Base-by-base conservation (phyloP, 2,113 vertebrate genomes). In the Anoura caudifer region DNA sequence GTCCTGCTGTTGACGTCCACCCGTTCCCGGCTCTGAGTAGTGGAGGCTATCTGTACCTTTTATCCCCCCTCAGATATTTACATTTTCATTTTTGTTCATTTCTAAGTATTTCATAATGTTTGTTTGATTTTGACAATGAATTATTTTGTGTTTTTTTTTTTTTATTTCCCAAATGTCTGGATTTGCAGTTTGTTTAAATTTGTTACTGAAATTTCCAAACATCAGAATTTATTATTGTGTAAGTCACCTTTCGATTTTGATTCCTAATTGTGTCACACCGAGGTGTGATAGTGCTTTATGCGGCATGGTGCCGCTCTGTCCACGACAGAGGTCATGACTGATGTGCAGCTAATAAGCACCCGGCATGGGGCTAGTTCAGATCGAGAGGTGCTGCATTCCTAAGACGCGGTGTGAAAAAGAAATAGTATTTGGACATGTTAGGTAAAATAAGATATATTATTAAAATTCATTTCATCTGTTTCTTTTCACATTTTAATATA, bases 371-470 rank as follows among this genome's bases (percentile, higher is more conserved):
- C 43, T 28, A 8, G 28, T 67, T 43, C 14, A 54, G 31, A 77
- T 20, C 14, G 33, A 79, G 19, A 61, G 54, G 38, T 12, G 9
- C 36, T 70, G 0, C 31, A 22, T 87, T 63, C 91, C 82, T 75
- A 72, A 90, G 56, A 90, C 17, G 45, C 38, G 28, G 33, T 56
- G 15, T 61, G n/a, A 76, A 67, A 76, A 87, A 59, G 24, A 75
- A 87, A 31, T 87, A 82, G 14, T 77, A 81, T 87, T 69, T 87
- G 28, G 70, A 36, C 47, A 72, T n/a, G 9, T 65, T 83, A 47
- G 67, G n/a, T 72, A 83, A 91, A 93, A 93, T 85, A 85, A 88
- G n/a, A 82, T 77, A 24, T 82, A 31, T 69, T 65, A 47, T 87
- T 76, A 56, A 77, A 87, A 65, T 82, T 41, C 63, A 72, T 88